These are phyloP conservation scores for Hydraecia micacea DNA, from an alignment of 2,888 invertebrate genomes.

Conservation along the genomic window DNA sequence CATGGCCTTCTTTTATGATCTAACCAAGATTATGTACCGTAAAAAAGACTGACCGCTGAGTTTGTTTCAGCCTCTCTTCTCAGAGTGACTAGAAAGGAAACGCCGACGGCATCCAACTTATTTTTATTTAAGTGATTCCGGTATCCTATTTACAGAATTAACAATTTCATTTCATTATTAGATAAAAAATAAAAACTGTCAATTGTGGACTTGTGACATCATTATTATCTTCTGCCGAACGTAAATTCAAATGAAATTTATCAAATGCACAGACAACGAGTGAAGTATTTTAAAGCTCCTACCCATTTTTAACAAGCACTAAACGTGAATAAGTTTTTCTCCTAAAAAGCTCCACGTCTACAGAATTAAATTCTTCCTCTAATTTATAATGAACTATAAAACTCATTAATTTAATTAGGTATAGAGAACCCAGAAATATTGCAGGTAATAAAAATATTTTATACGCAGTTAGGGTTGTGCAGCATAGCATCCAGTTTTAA, in stretches of 20 bases:
- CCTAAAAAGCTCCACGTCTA: constrained; percentile 17
- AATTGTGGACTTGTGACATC: too few relatives aligned
- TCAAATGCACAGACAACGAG: background rate
- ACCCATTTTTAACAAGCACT: constrained; percentile 7
- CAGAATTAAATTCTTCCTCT: constrained; percentile 42
- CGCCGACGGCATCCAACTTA: too few relatives aligned
- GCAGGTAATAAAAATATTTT: constrained; percentile 51
- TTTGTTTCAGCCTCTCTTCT: too few relatives aligned
- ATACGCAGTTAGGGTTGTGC: constrained; percentile 32
- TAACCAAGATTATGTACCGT: too few relatives aligned
- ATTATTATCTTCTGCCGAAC: background rate
- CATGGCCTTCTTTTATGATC: too few relatives aligned
- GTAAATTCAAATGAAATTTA: background rate
- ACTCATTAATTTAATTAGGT: constrained; percentile 46
- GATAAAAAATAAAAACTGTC: too few relatives aligned
- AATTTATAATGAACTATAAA: constrained; percentile 43
- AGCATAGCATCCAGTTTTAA: background rate
- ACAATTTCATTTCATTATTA: too few relatives aligned
- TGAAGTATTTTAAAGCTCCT: constrained; percentile 1
- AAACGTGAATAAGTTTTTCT: constrained; percentile 15
- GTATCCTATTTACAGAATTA: too few relatives aligned
- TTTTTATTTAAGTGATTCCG: too few relatives aligned
- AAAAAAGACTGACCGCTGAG: too few relatives aligned
- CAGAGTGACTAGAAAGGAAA: too few relatives aligned
- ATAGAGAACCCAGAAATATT: constrained; percentile 38